A percentile compares a stretch with the other conserved stretches of the same genome.
Conservation (phyloP, 2,797 vertebrate genomes). For the Myotis daubentonii region DNA sequence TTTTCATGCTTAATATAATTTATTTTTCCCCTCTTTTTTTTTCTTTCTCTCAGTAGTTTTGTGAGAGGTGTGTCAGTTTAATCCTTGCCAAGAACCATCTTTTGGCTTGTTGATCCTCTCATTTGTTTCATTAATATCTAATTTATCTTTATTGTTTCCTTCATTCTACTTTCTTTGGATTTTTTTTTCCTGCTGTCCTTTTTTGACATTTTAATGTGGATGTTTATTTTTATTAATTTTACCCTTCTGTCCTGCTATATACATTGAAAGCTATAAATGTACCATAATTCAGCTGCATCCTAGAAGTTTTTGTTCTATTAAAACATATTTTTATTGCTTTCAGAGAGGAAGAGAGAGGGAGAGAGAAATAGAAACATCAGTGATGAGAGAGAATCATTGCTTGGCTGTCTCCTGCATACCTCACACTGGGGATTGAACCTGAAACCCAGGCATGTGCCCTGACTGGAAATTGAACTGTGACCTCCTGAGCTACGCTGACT, state of each 20-base stretch:
- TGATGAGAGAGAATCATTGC: no score
- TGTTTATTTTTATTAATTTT: neutral
- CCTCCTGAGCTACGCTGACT: no score
- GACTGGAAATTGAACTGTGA: no score
- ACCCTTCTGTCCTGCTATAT: neutral
- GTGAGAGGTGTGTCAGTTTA: neutral
- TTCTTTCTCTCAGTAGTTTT: neutral
- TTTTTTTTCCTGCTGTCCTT: neutral
- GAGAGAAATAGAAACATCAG: no score
- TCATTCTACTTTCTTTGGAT: neutral
- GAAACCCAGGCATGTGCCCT: no score
- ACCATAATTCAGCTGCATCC: neutral
- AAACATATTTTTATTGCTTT: no score
- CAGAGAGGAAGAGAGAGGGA: no score
- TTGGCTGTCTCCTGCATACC: no score
- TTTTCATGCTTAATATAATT: neutral
- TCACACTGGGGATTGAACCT: no score
- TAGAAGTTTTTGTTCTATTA: no score
- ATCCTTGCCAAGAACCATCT: neutral
- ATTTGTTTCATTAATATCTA: neutral
- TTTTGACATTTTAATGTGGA: neutral
- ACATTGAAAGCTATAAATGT: neutral
- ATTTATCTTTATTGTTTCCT: neutral
- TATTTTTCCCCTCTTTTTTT: neutral
- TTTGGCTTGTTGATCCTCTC: neutral